Conservation (phyloP, 1,140 invertebrate species). For the Lanistes nyassanus region DNA sequence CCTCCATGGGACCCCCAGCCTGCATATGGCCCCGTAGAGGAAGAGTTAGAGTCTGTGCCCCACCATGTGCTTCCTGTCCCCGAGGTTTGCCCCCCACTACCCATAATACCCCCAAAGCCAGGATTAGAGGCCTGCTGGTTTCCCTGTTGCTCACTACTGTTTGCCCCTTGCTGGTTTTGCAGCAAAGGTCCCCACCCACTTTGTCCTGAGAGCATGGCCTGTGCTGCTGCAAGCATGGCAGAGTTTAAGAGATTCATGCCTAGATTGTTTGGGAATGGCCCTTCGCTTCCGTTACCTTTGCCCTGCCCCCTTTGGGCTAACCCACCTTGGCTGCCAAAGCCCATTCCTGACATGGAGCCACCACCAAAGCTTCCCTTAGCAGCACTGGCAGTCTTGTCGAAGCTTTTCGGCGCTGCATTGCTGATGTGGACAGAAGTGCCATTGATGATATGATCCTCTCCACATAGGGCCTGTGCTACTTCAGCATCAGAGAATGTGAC, state of each 20-base stretch:
- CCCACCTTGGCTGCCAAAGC: slow-evolving; percentile 31
- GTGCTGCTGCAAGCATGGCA: slow-evolving; percentile 62
- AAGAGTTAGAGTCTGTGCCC: slow-evolving; percentile 9
- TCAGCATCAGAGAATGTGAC: slow-evolving; percentile 72
- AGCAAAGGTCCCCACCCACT: slow-evolving; percentile 53
- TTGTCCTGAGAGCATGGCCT: slow-evolving; percentile 58
- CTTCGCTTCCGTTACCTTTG: slow-evolving; percentile 37
- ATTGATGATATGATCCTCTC: slow-evolving; percentile 97
- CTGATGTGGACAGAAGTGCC: slow-evolving; percentile 95
- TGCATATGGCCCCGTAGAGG: slow-evolving; percentile 15
- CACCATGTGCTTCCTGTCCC: slow-evolving; percentile 24
- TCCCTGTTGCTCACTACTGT: slow-evolving; percentile 33
- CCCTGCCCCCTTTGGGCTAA: slow-evolving; percentile 46
- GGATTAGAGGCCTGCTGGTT: slow-evolving; percentile 18
- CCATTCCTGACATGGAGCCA: background rate
- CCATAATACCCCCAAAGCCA: slow-evolving; percentile 26
- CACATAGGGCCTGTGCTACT: slow-evolving; percentile 89
- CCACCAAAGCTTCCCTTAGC: slow-evolving; percentile 16
- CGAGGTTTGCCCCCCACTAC: slow-evolving; percentile 9
- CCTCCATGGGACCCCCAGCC: slow-evolving; percentile 30
- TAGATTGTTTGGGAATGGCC: slow-evolving; percentile 41
- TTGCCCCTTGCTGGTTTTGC: slow-evolving; percentile 40
- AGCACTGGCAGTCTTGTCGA: slow-evolving; percentile 32
- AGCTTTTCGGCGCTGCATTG: slow-evolving; percentile 88
- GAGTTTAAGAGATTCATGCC: slow-evolving; percentile 57